Evolutionary conservation across 2,797 vertebrate species (phyloP).

Genomic region (Ficedula albicollis): DNA sequence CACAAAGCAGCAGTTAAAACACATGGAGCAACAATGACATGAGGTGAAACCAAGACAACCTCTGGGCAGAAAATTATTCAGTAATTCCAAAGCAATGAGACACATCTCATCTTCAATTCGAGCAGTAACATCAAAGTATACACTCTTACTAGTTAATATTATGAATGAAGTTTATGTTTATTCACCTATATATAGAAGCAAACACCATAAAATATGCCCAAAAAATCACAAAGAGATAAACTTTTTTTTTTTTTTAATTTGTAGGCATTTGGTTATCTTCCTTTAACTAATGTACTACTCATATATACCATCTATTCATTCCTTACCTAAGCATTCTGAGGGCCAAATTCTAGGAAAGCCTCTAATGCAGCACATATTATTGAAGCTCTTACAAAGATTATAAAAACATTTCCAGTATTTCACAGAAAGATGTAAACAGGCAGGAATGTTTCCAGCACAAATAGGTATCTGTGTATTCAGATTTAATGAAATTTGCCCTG

Average conservation of each 20-base stretch:
- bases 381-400: not conserved
- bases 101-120: accelerated
- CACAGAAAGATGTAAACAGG: not conserved
- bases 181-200: not conserved
- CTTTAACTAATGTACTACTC: not conserved
- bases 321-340: not conserved
- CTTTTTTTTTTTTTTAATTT: not conserved
- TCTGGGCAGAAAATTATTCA: not conserved
- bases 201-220: not conserved
- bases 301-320: not conserved
- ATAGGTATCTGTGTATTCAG: not conserved
- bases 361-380: not conserved
- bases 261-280: not conserved
- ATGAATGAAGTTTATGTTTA: not conserved
- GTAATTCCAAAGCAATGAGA: not conserved
- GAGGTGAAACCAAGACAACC: not conserved
- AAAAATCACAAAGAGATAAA: not conserved
- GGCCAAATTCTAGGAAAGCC: not conserved
- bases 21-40: not conserved
- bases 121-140: not conserved
- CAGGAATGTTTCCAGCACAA: not conserved
- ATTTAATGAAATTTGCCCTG: not conserved
- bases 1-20: not conserved
- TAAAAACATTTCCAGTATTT: not conserved
- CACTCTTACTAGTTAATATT: not conserved